A percentile compares a stretch with the other conserved stretches of the same genome.
phyloP scores from a whole-genome alignment of 2,113 vertebrate genomes.

The Hydrolagus affinis region DNA sequence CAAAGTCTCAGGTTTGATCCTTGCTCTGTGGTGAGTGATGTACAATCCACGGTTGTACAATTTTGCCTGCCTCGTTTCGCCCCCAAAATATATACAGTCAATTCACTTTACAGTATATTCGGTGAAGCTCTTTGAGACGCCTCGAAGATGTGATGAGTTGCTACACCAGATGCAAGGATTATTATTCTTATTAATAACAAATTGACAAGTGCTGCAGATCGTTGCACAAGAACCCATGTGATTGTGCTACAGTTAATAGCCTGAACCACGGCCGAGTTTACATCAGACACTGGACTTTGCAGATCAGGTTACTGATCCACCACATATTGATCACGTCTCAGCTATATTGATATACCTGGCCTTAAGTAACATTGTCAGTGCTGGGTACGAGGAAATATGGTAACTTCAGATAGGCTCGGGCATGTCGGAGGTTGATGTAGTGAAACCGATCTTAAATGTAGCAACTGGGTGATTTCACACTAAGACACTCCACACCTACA shows the following conservation, averaged over 20 bases:
- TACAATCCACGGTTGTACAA: too few relatives aligned
- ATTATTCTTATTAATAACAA: background rate
- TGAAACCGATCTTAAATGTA: background rate
- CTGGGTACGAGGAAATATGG: background rate
- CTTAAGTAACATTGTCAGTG: background rate
- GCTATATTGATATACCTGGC: background rate
- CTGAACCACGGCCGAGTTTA: conserved; percentile 6
- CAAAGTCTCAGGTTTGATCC: too few relatives aligned
- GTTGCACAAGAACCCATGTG: background rate
- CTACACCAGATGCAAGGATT: too few relatives aligned
- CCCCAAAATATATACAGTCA: too few relatives aligned
- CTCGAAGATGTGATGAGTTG: too few relatives aligned
- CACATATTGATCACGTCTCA: conserved; percentile 1
- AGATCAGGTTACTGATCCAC: conserved; percentile 25
- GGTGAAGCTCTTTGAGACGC: too few relatives aligned
- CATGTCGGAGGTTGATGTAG: background rate
- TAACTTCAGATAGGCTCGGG: background rate
- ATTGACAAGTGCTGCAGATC: background rate
- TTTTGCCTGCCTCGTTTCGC: too few relatives aligned
- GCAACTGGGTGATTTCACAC: too few relatives aligned
- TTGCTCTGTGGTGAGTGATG: too few relatives aligned
- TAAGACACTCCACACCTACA: too few relatives aligned
- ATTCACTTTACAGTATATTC: too few relatives aligned
- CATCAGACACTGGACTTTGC: background rate
- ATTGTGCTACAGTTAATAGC: conserved; percentile 3